Base-by-base conservation (phyloP, 1,140 invertebrate genomes). In the Calycopis cecrops region DNA sequence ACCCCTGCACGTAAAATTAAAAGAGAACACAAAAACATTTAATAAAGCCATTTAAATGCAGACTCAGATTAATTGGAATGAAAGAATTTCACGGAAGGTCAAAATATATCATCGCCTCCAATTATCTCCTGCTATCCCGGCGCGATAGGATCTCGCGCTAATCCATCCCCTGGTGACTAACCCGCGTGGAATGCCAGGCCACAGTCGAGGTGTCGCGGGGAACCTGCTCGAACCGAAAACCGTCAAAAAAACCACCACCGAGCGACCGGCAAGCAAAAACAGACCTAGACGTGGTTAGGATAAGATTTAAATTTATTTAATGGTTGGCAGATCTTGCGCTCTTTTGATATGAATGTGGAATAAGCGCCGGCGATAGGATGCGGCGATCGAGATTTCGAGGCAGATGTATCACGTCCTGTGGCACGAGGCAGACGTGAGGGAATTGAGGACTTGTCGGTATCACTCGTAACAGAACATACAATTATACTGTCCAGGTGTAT, bases 131-230 rank as follows among this genome's bases (percentile, higher is more conserved):
- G 62, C 56, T 55, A 63, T 65, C 62, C 59, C 60, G 59, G 42
- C 56, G 44, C 59, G 76, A 79, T 79, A 79, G 66, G 63, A 77
- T 77, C 73, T 69, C 63, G 75, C 69, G 63, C 61, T 59, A 47
- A 59, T 54, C 52, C 63, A 65, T 65, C 65, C 67, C 71, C 66
- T 59, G 56, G 63, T 69, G 66, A 69, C 60, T 69, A 72, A 69
- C 64, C 50, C 62, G 62, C 17, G 6, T 57, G 69, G 69, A 71
- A 71, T 71, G 68, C 58, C 59, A 48, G 35, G 54, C 50, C 60
- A 65, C 57, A 65, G 63, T 52, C 52, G 56, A 62, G 56, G 57
- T 62, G 53, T 55, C 63, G 57, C 57, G 57, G 17, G 63, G 63
- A 63, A 71, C 69, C 69, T 71, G 69, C 69, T 64, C 59, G 48